Evolutionary conservation across 2,113 vertebrate genomes (phyloP).

Genomic region (Engystomops pustulosus): DNA sequence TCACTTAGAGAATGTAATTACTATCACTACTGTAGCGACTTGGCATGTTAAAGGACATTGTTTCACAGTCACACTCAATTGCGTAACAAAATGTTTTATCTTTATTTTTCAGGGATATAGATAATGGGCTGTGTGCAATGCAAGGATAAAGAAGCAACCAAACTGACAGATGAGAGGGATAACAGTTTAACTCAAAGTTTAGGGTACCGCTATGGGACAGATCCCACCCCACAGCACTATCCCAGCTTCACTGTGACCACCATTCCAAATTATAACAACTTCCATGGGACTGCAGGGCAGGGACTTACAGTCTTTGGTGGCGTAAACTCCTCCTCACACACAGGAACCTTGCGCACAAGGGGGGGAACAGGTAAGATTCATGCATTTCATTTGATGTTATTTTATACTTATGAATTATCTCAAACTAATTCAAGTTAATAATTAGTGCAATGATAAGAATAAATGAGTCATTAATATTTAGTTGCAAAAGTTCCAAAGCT

Average conservation of each 20-base stretch:
- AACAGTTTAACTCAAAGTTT: conserved; percentile 87
- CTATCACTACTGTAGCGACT: neutral
- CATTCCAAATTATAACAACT: conserved; percentile 97
- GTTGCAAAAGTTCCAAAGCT: no score
- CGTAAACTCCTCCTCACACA: conserved; percentile 88
- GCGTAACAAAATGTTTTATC: neutral
- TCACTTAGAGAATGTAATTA: conserved; percentile 12
- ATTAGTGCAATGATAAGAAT: no score
- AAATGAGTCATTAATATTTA: no score
- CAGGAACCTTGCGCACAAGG: conserved; percentile 87
- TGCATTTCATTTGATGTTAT: neutral
- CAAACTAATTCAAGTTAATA: no score
- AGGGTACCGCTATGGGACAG: conserved; percentile 90
- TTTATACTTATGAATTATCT: no score
- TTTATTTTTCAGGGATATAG: conserved; percentile 79
- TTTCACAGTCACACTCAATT: neutral
- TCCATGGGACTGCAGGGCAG: conserved; percentile 84
- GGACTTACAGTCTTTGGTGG: conserved; percentile 92
- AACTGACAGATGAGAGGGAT: conserved; percentile 91
- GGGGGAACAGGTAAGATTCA: conserved; percentile 86
- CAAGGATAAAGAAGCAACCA: conserved; percentile 98
- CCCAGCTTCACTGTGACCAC: conserved; percentile 88
- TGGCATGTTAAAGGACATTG: neutral
- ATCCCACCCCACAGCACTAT: conserved; percentile 91
- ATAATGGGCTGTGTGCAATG: conserved; percentile 99